Conservation (phyloP, 1,140 invertebrate species). For the Drosophila mauritiana region DNA sequence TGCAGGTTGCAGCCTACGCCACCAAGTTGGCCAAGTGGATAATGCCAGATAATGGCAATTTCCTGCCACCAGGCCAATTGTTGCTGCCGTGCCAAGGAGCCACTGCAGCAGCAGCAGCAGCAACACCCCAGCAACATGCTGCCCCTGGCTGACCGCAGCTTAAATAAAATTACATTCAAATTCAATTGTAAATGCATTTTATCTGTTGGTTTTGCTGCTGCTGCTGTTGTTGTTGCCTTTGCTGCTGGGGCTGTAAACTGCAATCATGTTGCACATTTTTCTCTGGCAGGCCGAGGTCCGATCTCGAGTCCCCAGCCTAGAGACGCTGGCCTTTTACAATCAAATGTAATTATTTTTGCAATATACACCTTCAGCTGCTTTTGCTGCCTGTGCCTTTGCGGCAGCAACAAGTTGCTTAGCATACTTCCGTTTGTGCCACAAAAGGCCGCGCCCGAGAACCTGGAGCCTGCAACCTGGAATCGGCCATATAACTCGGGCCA, state of each 20-base stretch:
- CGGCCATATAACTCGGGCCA: conserved; percentile 35
- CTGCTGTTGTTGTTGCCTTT: conserved; percentile 13
- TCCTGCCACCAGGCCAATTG: conserved; percentile 80
- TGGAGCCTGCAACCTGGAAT: conserved; percentile 22
- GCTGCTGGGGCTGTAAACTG: conserved; percentile 74
- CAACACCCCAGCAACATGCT: conserved; percentile 41
- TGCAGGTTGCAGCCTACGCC: conserved; percentile 35
- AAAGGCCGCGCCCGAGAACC: conserved; percentile 58
- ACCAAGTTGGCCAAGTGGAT: conserved; percentile 72
- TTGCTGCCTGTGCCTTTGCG: conserved; percentile 17
- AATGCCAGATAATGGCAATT: conserved; percentile 83
- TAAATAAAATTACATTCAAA: conserved; percentile 84
- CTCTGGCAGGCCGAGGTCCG: conserved; percentile 57
- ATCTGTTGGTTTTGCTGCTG: conserved; percentile 78
- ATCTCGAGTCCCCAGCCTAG: conserved; percentile 36
- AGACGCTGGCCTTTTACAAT: conserved; percentile 80
- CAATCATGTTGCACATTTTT: conserved; percentile 84
- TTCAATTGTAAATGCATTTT: conserved; percentile 84
- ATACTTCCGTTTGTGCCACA: conserved; percentile 80
- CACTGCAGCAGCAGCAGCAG: conserved; percentile 21
- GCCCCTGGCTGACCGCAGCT: conserved; percentile 79
- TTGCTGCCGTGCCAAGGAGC: conserved; percentile 66
- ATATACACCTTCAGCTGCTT: conserved; percentile 80
- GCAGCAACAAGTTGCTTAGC: conserved; percentile 81
- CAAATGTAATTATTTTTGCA: conserved; percentile 84